A percentile compares a stretch with the other conserved stretches of the same genome.
Conservation (phyloP, 1,140 invertebrate species). For the Rhynchophorus ferrugineus region DNA sequence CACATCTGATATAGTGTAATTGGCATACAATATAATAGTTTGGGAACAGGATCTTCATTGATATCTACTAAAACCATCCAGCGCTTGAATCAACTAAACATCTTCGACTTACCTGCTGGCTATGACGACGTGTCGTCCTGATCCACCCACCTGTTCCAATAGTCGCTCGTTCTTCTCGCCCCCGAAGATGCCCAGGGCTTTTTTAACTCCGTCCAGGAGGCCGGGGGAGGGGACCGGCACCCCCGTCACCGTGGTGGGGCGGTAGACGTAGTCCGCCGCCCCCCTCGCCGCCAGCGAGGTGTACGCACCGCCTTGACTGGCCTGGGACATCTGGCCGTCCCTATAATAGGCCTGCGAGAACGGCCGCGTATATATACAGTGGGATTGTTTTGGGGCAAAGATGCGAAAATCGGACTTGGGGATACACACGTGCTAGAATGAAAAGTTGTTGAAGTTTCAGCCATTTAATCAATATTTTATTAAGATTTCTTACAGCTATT, state of each 20-base stretch:
- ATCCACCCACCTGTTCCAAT: constrained; percentile 41
- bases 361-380: constrained; percentile 16
- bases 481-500: too few species aligned
- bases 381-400: constrained; percentile 13
- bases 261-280: constrained; percentile 56
- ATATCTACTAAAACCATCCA: not conserved
- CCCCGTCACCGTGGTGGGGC: constrained; percentile 54
- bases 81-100: not conserved
- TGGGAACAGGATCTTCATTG: not conserved
- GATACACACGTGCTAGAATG: too few species aligned
- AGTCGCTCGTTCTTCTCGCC: constrained; percentile 45
- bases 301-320: constrained; percentile 52
- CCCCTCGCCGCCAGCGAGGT: constrained; percentile 52
- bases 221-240: constrained; percentile 45
- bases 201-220: constrained; percentile 54
- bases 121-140: constrained; percentile 38
- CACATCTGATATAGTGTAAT: too few species aligned
- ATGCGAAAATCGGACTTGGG: too few species aligned
- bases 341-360: constrained; percentile 6
- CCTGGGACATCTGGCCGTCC: constrained; percentile 39
- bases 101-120: constrained; percentile 45
- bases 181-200: constrained; percentile 52
- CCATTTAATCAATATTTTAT: too few species aligned
- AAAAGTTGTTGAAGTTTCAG: too few species aligned
- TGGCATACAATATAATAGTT: too few species aligned